phyloP scores from a whole-genome alignment of 2,113 vertebrate genomes.

The Vulpes vulpes region DNA sequence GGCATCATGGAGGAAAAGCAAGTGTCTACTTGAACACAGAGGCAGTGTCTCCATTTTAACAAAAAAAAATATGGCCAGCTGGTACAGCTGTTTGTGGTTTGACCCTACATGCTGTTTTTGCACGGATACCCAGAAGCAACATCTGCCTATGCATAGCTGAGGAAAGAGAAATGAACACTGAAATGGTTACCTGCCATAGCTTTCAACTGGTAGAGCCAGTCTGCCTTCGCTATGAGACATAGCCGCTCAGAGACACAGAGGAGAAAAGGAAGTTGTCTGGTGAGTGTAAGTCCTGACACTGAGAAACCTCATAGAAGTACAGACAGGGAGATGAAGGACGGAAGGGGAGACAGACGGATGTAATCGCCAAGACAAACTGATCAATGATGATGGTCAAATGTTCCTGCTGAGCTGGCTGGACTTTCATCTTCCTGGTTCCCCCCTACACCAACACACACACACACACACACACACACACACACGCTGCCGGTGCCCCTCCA shows the following conservation, averaged over 20 bases:
- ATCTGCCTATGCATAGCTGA: constrained; percentile 60
- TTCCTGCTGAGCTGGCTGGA: constrained; percentile 52
- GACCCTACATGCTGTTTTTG: constrained; percentile 59
- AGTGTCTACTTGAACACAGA: constrained; percentile 74
- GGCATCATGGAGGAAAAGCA: constrained; percentile 82
- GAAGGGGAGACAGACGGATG: constrained; percentile 43
- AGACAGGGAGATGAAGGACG: constrained; percentile 48
- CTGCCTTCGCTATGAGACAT: not conserved
- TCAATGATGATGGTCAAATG: not conserved
- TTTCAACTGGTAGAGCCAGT: constrained; percentile 50
- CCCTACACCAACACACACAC: not conserved
- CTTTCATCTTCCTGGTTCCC: not conserved
- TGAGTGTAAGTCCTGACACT: not conserved
- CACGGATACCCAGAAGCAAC: constrained; percentile 68
- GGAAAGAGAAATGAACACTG: constrained; percentile 47
- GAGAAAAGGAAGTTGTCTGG: not conserved
- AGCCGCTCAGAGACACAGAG: constrained; percentile 5
- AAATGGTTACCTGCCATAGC: constrained; percentile 25
- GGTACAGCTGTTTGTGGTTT: constrained; percentile 74
- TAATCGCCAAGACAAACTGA: constrained; percentile 31
- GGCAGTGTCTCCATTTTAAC: constrained; percentile 61
- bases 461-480: too few relatives aligned
- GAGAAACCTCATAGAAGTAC: not conserved
- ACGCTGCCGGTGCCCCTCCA: not conserved
- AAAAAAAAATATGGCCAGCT: constrained; percentile 50